Evolutionary conservation across 2,888 invertebrate species (phyloP), one percentile per base, ranked within the genome.

Genomic region (Octonoba sinensis): DNA sequence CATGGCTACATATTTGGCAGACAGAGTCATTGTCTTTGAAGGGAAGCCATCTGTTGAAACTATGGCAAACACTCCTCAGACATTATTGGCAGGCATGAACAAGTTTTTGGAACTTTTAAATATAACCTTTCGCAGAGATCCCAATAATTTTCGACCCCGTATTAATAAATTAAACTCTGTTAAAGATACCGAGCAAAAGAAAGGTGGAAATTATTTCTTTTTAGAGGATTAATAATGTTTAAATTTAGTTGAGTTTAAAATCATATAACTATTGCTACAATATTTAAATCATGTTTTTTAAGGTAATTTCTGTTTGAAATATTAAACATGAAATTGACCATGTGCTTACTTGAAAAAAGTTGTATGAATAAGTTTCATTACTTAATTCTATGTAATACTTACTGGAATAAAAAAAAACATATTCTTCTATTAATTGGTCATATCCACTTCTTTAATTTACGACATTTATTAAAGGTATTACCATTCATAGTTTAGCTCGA

Each of bases 1-100:
- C 85, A 99, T 99, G 99, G 99, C 99, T 18, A 99, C 99, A 0
- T 99, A 99, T 89, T 91, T 97, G 84, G 97, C 99, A 0, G 99
- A 99, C 89, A 92, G 99, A 59, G 99, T 99, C 3, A 97, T 99
- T 85, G 99, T 99, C 66, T 98, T 99, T 89, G 99, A 99, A 88
- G 99, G 99, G 65, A 90, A 90, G 59, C 99, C 99, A 0, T 97
- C 98, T 0, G 92, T 97, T 0, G 89, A 93, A 82, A 96, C 99
- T 1, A 92, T 92, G 0, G 99, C 99, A 0, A 95, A 96, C 88
- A 92, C 94, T 15, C 99, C 99, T 0, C 90, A 91, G 86, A 95
- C 95, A 1, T 90, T 99, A 77, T 91, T 99, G 85, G 95, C 96
- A 86, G 99, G 99, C 84, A 99, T 99, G 99, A 99, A 99, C 90